These are phyloP conservation scores for Nycticebus coucang DNA, from an alignment of 2,113 vertebrate genomes.

Conservation along the genomic window DNA sequence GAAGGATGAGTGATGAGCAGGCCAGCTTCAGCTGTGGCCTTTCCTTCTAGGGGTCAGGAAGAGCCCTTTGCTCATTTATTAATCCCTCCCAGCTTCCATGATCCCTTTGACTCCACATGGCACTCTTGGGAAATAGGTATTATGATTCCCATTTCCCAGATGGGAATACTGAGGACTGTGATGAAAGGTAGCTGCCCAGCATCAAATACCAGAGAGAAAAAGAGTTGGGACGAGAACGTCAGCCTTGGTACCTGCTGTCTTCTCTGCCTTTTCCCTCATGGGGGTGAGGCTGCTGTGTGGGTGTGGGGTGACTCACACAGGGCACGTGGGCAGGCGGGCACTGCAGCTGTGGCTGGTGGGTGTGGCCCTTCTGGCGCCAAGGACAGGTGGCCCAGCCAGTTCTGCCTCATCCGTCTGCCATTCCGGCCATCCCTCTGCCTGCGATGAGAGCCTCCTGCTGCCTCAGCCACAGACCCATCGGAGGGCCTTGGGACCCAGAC, in stretches of 20 bases:
- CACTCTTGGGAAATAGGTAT: neutral
- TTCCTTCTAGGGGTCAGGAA: neutral
- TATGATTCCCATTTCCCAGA: neutral
- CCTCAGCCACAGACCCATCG: neutral
- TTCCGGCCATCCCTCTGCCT: constrained; percentile 61
- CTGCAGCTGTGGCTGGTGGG: constrained; percentile 39
- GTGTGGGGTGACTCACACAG: constrained; percentile 67
- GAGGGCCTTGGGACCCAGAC: constrained; percentile 40
- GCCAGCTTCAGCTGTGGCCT: neutral
- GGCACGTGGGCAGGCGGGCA: constrained; percentile 47
- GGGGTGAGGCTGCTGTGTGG: constrained; percentile 43
- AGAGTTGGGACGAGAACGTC: neutral
- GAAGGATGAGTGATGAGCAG: neutral
- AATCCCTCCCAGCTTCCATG: too few species aligned
- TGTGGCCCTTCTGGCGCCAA: constrained; percentile 37
- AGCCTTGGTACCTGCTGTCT: neutral
- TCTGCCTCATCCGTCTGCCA: constrained; percentile 59
- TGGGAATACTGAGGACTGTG: neutral
- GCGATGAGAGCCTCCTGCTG: constrained; percentile 49
- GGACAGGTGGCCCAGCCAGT: constrained; percentile 75
- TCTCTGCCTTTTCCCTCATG: neutral
- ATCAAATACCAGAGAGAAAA: neutral
- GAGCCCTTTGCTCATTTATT: neutral
- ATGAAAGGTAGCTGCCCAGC: neutral
- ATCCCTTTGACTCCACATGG: neutral